Evolutionary conservation across 2,888 invertebrate genomes (phyloP).

Genomic region (Clistopyga incitator): DNA sequence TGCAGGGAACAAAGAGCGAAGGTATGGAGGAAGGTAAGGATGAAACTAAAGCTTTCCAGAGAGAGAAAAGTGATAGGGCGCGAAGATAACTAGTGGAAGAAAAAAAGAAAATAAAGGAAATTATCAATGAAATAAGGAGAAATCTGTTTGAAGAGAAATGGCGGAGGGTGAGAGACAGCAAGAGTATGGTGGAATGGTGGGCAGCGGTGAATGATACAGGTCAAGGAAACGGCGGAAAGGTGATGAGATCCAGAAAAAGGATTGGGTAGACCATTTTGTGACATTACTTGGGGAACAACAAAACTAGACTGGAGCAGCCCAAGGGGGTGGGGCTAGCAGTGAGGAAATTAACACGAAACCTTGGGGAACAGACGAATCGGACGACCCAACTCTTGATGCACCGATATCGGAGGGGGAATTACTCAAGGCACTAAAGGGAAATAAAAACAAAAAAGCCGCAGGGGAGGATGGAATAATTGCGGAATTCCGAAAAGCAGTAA

Average conservation of each 20-base stretch:
- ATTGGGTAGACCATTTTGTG: not conserved
- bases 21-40: not conserved
- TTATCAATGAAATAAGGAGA: not conserved
- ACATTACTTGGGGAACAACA: not conserved
- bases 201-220: constrained; percentile 9
- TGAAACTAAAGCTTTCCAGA: not conserved
- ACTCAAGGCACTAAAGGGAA: no score
- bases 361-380: no score
- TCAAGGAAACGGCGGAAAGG: constrained; percentile 1
- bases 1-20: constrained; percentile 3
- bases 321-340: no score
- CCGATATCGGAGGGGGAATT: no score
- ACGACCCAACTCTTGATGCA: no score
- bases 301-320: not conserved
- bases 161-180: constrained; percentile 1
- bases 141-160: not conserved
- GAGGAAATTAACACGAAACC: no score
- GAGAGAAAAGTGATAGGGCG: constrained; percentile 8
- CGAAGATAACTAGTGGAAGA: not conserved
- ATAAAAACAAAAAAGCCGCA: no score
- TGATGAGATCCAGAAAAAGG: not conserved
- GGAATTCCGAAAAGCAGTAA: no score
- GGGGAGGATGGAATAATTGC: no score
- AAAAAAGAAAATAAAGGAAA: constrained; percentile 13
- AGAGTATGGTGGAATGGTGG: constrained; percentile 23